Conservation (phyloP, 2,797 vertebrate genomes). For the Enteromius unitaeniatus region DNA sequence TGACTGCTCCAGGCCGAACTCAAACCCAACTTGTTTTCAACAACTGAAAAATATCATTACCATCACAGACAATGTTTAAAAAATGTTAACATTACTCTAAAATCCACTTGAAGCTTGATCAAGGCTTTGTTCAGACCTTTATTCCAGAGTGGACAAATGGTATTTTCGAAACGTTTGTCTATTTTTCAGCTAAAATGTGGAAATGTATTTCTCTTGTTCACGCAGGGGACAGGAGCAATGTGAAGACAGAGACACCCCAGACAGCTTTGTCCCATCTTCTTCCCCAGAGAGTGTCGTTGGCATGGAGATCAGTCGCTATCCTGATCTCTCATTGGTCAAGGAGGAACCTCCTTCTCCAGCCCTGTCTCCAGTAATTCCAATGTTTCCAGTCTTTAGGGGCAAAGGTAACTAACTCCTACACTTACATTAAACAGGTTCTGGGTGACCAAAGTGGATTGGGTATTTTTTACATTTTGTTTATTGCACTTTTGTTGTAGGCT, state of each 20-base stretch:
- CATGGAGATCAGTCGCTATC: slow-evolving; percentile 93
- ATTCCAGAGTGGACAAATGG: not conserved
- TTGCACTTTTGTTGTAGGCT: slow-evolving; percentile 73
- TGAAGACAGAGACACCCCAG: slow-evolving; percentile 92
- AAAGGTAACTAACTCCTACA: slow-evolving; percentile 81
- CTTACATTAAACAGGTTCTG: not conserved
- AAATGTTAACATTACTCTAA: not conserved
- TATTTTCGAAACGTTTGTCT: too few relatives aligned
- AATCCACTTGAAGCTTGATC: not conserved
- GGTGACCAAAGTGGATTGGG: not conserved
- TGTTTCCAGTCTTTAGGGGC: slow-evolving; percentile 89
- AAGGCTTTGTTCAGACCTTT: not conserved
- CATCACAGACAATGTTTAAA: not conserved
- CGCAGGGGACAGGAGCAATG: slow-evolving; percentile 90
- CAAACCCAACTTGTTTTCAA: not conserved
- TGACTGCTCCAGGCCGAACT: not conserved
- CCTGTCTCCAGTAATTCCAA: slow-evolving; percentile 92
- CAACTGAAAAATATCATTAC: not conserved
- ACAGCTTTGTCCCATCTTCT: slow-evolving; percentile 97
- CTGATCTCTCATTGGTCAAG: slow-evolving; percentile 92
- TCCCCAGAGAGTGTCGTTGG: slow-evolving; percentile 97
- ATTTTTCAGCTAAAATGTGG: not conserved
- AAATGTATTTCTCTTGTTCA: slow-evolving; percentile 35
- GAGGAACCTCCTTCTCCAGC: slow-evolving; percentile 91
- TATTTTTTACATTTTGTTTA: not conserved